These are phyloP conservation scores for Nebria ingens DNA, from an alignment of 1,140 invertebrate genomes.

Conservation along the genomic window DNA sequence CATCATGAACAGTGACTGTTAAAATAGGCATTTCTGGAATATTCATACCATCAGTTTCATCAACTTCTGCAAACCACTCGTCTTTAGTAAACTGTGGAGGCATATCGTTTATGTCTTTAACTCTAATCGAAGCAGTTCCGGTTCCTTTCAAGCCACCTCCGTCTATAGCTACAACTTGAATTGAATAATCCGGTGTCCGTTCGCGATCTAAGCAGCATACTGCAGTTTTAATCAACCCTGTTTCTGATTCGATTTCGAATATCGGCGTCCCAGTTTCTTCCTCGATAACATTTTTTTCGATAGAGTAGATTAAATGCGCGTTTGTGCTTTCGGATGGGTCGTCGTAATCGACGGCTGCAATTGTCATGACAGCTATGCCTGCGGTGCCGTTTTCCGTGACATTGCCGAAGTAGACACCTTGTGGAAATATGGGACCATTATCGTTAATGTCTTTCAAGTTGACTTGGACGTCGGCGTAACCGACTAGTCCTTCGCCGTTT, in stretches of 20 bases:
- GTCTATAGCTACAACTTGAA: conserved; percentile 70
- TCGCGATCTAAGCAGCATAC: conserved; percentile 78
- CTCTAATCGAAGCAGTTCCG: conserved; percentile 52
- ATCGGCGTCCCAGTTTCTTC: conserved; percentile 87
- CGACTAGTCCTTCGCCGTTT: conserved; percentile 54
- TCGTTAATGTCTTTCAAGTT: conserved; percentile 77
- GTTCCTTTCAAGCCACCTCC: conserved; percentile 68
- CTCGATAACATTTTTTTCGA: conserved; percentile 71
- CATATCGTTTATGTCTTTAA: conserved; percentile 83
- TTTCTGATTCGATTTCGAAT: conserved; percentile 66
- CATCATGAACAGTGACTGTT: conserved; percentile 69
- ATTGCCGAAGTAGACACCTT: conserved; percentile 59
- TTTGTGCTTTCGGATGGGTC: conserved; percentile 70
- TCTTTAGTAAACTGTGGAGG: conserved; percentile 63
- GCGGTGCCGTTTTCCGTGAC: conserved; percentile 73
- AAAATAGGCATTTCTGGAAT: conserved; percentile 76
- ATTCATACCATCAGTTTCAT: conserved; percentile 76
- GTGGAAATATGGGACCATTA: conserved; percentile 72
- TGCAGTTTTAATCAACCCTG: conserved; percentile 74
- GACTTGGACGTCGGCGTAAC: conserved; percentile 67
- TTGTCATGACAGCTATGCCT: conserved; percentile 75
- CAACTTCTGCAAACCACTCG: conserved; percentile 62
- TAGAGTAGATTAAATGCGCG: conserved; percentile 64
- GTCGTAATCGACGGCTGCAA: conserved; percentile 76
- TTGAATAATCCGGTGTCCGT: conserved; percentile 65